Base-by-base conservation (phyloP, 2,888 invertebrate species). In the Deladenus siricidicola region DNA sequence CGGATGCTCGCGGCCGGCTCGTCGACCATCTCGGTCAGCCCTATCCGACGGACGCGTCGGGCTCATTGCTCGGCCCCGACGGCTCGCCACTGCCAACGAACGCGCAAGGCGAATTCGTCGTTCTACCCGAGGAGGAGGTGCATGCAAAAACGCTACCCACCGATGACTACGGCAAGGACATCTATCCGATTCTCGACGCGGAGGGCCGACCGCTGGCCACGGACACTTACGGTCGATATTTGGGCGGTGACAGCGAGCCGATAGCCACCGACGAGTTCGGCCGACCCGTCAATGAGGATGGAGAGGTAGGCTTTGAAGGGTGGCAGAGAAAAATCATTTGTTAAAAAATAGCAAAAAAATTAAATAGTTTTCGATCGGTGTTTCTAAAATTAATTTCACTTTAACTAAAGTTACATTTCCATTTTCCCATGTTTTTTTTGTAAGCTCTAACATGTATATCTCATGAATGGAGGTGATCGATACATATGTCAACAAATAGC, bases 71-170 rank as follows among this genome's bases (percentile, higher is more conserved):
- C 3, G 64, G 63, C 1, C 58, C 61, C 6, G 69, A 67, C 29
- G 64, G 68, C 19, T 69, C 66, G 21, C 64, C 70, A 3, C 62
- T 71, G 19, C 68, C 73, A 10, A 71, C 70, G n/a, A 72, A 70
- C 34, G 60, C 42, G 4, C 30, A 52, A 19, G 69, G 69, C 4
- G 59, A 60, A 28, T 51, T 51, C 34, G 57, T 58, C 44, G 6
- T 61, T 14, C 24, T 39, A 10, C 26, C 30, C 23, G 29, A 24
- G 29, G 60, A 49, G 1, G 51, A 52, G 23, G 42, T n/a, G 34
- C 6, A 17, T 24, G 23, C 58, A 21, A 23, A 26, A 26, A 56
- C 60, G 1, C 60, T 71, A 14, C 71, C 71, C 1, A 69, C 64
- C 2, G 70, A 68, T 21, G 52, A 62, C 14, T 61, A 58, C 29